Percentiles rank a stretch among this genome's conserved stretches.
Evolutionary conservation across 2,797 vertebrate genomes (phyloP).

Genomic region (Amazona ochrocephala): DNA sequence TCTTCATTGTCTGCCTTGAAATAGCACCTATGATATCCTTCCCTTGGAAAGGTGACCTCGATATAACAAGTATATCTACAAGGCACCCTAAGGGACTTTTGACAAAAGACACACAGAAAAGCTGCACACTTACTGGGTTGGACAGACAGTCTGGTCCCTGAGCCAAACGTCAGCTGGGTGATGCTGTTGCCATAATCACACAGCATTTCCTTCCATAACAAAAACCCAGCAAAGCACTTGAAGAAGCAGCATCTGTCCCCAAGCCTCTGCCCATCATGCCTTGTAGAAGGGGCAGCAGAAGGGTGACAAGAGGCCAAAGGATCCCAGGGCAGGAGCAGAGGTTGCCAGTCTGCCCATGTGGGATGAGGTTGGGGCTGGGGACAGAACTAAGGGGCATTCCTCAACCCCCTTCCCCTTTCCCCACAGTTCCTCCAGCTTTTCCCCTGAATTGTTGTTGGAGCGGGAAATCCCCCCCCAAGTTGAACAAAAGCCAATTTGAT

Average conservation of each 20-base stretch:
- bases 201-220: background rate
- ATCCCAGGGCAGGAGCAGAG: background rate
- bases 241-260: no score
- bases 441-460: background rate
- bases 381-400: background rate
- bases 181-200: accelerated
- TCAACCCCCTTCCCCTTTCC: no score
- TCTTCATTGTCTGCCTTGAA: no score
- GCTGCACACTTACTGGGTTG: no score
- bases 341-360: background rate
- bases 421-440: background rate
- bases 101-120: no score
- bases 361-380: background rate
- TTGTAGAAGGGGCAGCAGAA: background rate
- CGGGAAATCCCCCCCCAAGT: background rate
- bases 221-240: background rate
- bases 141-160: no score
- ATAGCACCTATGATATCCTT: no score
- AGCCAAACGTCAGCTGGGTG: no score
- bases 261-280: no score
- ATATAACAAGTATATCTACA: no score
- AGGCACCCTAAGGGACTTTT: no score
- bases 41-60: no score
- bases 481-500: background rate
- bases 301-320: background rate